Percentiles rank a stretch among this genome's conserved stretches.
Evolutionary conservation across 37 sponge, comb jelly and placozoan genomes (phyloP).

Genomic region (Oscarella lobularis): DNA sequence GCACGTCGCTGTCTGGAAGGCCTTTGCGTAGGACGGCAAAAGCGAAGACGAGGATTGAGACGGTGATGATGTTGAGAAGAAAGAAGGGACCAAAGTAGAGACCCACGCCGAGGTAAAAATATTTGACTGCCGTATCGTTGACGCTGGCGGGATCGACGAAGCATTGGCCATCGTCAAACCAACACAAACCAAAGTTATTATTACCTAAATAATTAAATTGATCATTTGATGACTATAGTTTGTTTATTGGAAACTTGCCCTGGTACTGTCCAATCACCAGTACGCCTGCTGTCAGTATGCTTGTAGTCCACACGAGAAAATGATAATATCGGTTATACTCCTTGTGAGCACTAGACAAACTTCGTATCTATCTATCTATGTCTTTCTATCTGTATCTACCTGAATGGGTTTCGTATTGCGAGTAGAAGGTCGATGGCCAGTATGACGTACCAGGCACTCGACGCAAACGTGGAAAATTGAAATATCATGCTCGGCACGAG

Average conservation of each 20-base stretch:
- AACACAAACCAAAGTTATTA: not conserved
- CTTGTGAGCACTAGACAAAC: not conserved
- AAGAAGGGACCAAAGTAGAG: not conserved
- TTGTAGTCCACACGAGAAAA: not conserved
- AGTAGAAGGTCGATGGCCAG: slow-evolving; percentile 47
- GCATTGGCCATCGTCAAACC: not conserved
- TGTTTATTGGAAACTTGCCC: too few relatives aligned
- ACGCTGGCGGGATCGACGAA: not conserved
- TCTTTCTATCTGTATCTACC: slow-evolving; percentile 20
- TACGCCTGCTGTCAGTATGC: not conserved
- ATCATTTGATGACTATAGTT: too few relatives aligned
- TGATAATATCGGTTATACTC: not conserved
- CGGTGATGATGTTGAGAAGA: slow-evolving; percentile 12
- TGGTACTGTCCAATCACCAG: too few relatives aligned
- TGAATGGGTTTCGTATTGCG: slow-evolving; percentile 72
- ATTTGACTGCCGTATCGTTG: not conserved
- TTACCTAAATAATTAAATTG: not conserved
- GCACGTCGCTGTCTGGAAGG: slow-evolving; percentile 46
- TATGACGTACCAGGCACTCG: slow-evolving; percentile 44
- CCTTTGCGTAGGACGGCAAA: slow-evolving; percentile 14
- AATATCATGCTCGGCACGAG: slow-evolving; percentile 25
- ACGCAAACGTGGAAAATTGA: slow-evolving; percentile 38
- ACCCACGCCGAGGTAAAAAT: not conserved
- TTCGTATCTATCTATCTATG: too few relatives aligned
- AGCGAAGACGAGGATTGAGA: slow-evolving; percentile 21